These are phyloP conservation scores for Drosophila paranaensis DNA, from an alignment of 2,888 invertebrate genomes.

Conservation along the genomic window DNA sequence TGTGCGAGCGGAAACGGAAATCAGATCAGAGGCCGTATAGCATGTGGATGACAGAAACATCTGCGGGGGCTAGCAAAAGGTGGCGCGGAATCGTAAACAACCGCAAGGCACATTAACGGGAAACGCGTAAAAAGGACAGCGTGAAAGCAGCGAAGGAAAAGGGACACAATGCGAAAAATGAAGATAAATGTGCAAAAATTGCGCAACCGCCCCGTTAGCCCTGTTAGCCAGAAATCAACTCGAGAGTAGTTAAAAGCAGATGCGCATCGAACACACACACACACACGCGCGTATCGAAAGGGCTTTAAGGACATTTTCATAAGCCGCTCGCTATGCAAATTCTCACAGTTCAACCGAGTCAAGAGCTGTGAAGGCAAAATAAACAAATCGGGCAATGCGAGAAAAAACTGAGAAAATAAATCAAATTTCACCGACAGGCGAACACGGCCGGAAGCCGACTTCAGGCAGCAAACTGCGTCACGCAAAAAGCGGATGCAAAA, in stretches of 20 bases:
- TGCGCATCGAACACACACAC: neutral
- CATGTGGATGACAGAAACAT: neutral
- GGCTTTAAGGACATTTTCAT: conserved; percentile 26
- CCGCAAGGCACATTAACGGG: conserved; percentile 46
- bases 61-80: conserved; percentile 25
- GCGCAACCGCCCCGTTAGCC: too few relatives aligned
- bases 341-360: neutral
- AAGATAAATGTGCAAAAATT: conserved; percentile 72
- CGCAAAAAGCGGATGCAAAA: conserved; percentile 13
- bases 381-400: conserved; percentile 19
- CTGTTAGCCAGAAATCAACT: conserved; percentile 20
- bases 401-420: conserved; percentile 15
- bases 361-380: conserved; percentile 6
- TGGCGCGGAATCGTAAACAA: conserved; percentile 43
- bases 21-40: conserved; percentile 45
- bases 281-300: neutral
- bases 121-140: conserved; percentile 41
- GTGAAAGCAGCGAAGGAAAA: conserved; percentile 44
- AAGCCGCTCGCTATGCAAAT: conserved; percentile 36
- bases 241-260: conserved; percentile 27
- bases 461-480: conserved; percentile 1
- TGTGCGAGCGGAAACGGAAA: conserved; percentile 52
- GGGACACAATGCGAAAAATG: conserved; percentile 63
- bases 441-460: conserved; percentile 1
- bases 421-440: conserved; percentile 20